Conservation (phyloP, 2,113 vertebrate genomes). For the Pangasianodon gigas region DNA sequence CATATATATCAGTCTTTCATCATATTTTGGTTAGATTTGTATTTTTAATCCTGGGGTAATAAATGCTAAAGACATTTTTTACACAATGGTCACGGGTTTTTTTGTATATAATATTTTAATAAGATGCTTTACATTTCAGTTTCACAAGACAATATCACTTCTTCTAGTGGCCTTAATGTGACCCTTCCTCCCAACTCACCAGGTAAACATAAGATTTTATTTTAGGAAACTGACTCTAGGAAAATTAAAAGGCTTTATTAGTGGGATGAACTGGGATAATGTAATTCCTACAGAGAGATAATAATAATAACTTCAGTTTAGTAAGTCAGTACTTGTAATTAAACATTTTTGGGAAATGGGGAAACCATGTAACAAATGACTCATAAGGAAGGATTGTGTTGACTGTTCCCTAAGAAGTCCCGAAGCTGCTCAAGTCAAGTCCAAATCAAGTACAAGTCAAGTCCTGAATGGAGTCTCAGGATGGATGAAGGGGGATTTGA, state of each 20-base stretch:
- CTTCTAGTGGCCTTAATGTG: not conserved
- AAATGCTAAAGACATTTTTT: not conserved
- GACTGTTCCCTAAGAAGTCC: not conserved
- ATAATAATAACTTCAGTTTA: not conserved
- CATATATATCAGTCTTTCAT: no score
- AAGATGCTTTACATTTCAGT: not conserved
- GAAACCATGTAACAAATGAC: not conserved
- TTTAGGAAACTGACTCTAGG: not conserved
- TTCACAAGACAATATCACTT: not conserved
- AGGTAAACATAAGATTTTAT: not conserved
- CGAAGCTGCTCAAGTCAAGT: not conserved
- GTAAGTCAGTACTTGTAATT: not conserved
- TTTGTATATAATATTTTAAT: conserved; percentile 17
- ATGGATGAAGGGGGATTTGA: not conserved
- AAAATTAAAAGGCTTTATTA: not conserved
- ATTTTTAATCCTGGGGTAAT: not conserved
- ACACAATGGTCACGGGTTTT: not conserved
- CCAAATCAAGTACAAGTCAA: not conserved
- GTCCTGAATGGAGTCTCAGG: not conserved
- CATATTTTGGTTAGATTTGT: no score
- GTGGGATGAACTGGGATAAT: not conserved
- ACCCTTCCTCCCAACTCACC: not conserved
- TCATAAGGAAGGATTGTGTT: not conserved
- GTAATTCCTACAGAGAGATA: not conserved
- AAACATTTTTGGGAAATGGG: not conserved